Evolutionary conservation across 37 sponge, comb jelly and placozoan species (phyloP).

Genomic region (Bolinopsis microptera): DNA sequence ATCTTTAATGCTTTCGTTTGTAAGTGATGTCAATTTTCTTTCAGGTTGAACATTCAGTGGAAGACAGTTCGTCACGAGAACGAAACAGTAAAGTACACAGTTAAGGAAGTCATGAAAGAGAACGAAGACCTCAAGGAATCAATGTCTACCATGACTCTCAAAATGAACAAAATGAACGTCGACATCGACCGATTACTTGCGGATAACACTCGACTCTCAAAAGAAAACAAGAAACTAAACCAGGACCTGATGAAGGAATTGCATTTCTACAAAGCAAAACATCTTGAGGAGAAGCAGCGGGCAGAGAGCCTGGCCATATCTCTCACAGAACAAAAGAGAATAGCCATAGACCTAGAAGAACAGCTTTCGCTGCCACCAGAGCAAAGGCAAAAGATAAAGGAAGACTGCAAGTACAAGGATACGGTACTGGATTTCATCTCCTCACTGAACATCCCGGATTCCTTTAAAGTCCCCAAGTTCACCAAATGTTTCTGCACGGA

Average conservation of each 20-base stretch:
- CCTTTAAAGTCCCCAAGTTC: slow-evolving; percentile 43
- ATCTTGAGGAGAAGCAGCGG: slow-evolving; percentile 59
- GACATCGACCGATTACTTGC: slow-evolving; percentile 52
- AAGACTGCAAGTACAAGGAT: slow-evolving; percentile 62
- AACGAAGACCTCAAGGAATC: slow-evolving; percentile 53
- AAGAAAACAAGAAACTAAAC: slow-evolving; percentile 59
- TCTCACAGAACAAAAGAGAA: slow-evolving; percentile 15
- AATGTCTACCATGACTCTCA: slow-evolving; percentile 27
- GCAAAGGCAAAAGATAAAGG: background rate
- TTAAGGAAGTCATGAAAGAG: slow-evolving; percentile 63
- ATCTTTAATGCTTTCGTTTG: background rate
- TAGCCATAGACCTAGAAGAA: slow-evolving; percentile 45
- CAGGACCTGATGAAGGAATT: slow-evolving; percentile 36
- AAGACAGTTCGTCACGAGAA: slow-evolving; percentile 65
- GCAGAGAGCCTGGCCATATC: slow-evolving; percentile 42
- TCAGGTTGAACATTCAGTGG: slow-evolving; percentile 65
- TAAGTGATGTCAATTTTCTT: no score
- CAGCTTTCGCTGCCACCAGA: slow-evolving; percentile 40
- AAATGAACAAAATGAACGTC: slow-evolving; percentile 44
- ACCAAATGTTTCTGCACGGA: slow-evolving; percentile 65
- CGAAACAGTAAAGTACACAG: slow-evolving; percentile 63
- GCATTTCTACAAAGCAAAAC: slow-evolving; percentile 53
- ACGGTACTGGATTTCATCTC: slow-evolving; percentile 55
- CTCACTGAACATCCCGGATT: slow-evolving; percentile 45
- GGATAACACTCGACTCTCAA: slow-evolving; percentile 26